Percentiles rank a stretch among this genome's conserved stretches.
Conservation (phyloP, 2,888 invertebrate species). For the Latheticus oryzae region DNA sequence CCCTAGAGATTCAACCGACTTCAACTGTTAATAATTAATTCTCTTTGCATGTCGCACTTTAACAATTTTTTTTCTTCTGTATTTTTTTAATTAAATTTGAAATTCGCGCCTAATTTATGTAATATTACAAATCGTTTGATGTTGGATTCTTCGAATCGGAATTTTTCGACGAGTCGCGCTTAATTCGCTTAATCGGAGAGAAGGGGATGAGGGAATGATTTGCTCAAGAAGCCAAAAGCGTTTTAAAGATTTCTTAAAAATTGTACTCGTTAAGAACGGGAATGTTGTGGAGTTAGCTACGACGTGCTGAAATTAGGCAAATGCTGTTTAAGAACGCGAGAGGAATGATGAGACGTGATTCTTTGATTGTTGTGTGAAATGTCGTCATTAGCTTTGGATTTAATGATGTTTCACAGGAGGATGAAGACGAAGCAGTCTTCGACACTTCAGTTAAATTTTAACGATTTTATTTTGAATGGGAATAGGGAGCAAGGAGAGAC, state of each 20-base stretch:
- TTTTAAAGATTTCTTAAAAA: conserved; percentile 63
- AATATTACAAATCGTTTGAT: conserved; percentile 38
- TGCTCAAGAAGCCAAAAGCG: conserved; percentile 62
- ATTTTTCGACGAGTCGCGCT: conserved; percentile 42
- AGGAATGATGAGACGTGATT: conserved; percentile 42
- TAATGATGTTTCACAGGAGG: conserved; percentile 60
- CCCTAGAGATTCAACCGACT: conserved; percentile 49
- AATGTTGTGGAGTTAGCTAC: conserved; percentile 41
- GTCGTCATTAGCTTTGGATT: conserved; percentile 59
- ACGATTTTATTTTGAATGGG: conserved; percentile 54
- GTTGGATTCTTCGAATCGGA: conserved; percentile 41
- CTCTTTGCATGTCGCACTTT: conserved; percentile 51
- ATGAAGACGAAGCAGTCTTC: conserved; percentile 54
- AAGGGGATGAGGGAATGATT: conserved; percentile 52
- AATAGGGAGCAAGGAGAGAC: too few species aligned
- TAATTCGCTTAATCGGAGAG: conserved; percentile 57
- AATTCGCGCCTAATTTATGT: conserved; percentile 7
- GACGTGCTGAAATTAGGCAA: conserved; percentile 41
- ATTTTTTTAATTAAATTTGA: conserved; percentile 9
- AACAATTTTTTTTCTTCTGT: too few species aligned
- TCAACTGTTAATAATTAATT: conserved; percentile 59
- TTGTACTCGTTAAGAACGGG: conserved; percentile 62
- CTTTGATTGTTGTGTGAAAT: conserved; percentile 46
- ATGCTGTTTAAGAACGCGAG: conserved; percentile 24
- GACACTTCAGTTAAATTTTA: conserved; percentile 57